Evolutionary conservation across 2,888 invertebrate species (phyloP).

Genomic region (Dorcus hopei): DNA sequence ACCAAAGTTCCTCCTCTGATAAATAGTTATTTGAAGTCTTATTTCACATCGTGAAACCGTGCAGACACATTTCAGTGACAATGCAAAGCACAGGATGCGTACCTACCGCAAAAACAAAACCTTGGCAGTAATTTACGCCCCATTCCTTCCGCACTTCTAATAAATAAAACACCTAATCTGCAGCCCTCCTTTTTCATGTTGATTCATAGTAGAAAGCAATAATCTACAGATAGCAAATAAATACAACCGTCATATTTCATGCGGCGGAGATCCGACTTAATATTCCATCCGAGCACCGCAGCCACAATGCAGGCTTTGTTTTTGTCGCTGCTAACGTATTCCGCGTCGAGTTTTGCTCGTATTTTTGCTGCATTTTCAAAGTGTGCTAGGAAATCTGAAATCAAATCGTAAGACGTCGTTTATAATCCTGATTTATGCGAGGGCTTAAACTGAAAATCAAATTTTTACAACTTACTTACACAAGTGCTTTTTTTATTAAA

Average conservation of each 20-base stretch:
- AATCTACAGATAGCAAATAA: slow-evolving; percentile 19
- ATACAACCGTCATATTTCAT: slow-evolving; percentile 22
- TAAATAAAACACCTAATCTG: neutral
- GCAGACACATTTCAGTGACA: too few relatives aligned
- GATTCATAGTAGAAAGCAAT: slow-evolving; percentile 17
- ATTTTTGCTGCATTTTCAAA: slow-evolving; percentile 11
- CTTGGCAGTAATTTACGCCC: neutral
- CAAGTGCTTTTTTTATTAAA: too few relatives aligned
- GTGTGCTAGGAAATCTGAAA: neutral
- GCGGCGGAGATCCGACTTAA: slow-evolving; percentile 24
- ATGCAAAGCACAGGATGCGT: too few relatives aligned
- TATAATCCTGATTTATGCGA: neutral
- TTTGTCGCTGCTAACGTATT: slow-evolving; percentile 26
- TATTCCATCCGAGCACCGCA: slow-evolving; percentile 23
- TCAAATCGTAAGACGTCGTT: slow-evolving; percentile 1
- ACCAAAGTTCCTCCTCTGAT: too few relatives aligned
- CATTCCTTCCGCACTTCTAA: neutral
- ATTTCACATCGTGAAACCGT: too few relatives aligned
- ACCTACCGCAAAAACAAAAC: too few relatives aligned
- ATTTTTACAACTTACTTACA: neutral
- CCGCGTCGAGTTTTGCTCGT: slow-evolving; percentile 15
- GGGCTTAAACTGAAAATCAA: neutral
- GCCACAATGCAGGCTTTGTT: slow-evolving; percentile 20
- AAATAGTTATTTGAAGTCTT: too few relatives aligned
- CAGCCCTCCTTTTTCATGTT: slow-evolving; percentile 21